Conservation (phyloP, 2,888 invertebrate species). For the Tortricodes alternella region DNA sequence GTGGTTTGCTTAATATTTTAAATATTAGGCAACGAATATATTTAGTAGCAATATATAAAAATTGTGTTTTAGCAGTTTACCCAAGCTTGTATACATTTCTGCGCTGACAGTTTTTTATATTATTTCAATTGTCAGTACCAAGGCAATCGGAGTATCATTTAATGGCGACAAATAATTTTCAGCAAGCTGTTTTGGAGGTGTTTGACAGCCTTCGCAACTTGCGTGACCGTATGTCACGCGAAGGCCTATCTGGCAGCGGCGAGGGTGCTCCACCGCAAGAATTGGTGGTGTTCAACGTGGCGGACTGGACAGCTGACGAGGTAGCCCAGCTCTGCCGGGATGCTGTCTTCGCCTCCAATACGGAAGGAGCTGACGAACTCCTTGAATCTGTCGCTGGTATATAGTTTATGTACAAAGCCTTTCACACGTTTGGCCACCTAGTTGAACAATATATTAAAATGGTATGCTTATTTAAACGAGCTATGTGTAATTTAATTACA, state of each 20-base stretch:
- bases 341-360: conserved; percentile 46
- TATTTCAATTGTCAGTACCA: too few relatives aligned
- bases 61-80: too few relatives aligned
- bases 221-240: conserved; percentile 59
- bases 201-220: conserved; percentile 58
- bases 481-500: too few relatives aligned
- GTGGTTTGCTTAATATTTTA: conserved; percentile 40
- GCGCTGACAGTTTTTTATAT: too few relatives aligned
- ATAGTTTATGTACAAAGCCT: too few relatives aligned
- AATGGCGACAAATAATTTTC: conserved; percentile 21
- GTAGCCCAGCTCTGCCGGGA: conserved; percentile 63
- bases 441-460: too few relatives aligned
- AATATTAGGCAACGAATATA: too few relatives aligned
- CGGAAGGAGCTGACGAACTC: conserved; percentile 54
- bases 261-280: conserved; percentile 56
- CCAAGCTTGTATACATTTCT: too few relatives aligned
- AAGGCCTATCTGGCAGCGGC: conserved; percentile 53
- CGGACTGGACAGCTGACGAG: conserved; percentile 70
- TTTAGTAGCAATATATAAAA: too few relatives aligned
- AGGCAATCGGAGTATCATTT: too few relatives aligned
- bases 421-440: too few relatives aligned
- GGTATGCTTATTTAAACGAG: too few relatives aligned
- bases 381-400: conserved; percentile 47
- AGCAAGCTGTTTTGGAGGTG: conserved; percentile 68
- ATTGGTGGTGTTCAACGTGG: conserved; percentile 68